These are phyloP conservation scores for Solea senegalensis DNA, from an alignment of 2,113 vertebrate genomes.

Conservation along the genomic window DNA sequence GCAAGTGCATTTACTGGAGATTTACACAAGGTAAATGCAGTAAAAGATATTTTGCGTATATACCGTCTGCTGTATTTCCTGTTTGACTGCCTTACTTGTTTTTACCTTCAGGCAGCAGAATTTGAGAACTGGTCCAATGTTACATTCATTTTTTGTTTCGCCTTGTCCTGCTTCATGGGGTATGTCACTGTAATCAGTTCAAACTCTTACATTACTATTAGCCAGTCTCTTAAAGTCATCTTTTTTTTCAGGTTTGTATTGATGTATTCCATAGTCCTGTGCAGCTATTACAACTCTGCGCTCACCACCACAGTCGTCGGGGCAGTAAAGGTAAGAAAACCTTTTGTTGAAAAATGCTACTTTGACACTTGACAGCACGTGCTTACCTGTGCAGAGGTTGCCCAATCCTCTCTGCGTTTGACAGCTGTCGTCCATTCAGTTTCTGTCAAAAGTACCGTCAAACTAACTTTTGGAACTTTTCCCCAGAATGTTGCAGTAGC, in stretches of 20 bases:
- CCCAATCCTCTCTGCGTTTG: no score
- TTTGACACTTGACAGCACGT: not conserved
- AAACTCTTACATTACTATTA: not conserved
- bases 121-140: slow-evolving; percentile 87
- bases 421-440: no score
- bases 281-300: slow-evolving; percentile 92
- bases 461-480: not conserved
- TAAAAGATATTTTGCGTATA: not conserved
- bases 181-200: slow-evolving; percentile 71
- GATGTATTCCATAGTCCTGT: slow-evolving; percentile 91
- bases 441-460: no score
- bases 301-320: slow-evolving; percentile 91
- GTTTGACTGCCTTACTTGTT: slow-evolving; percentile 19
- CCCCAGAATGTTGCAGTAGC: slow-evolving; percentile 90
- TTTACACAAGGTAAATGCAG: slow-evolving; percentile 81
- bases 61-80: not conserved
- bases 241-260: slow-evolving; percentile 86
- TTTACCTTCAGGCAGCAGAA: slow-evolving; percentile 78
- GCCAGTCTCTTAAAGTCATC: not conserved
- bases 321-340: slow-evolving; percentile 86
- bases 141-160: slow-evolving; percentile 87
- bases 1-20: slow-evolving; percentile 87
- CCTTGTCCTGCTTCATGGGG: slow-evolving; percentile 93
- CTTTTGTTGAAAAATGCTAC: no score
- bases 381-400: no score